Conservation (phyloP, 2,113 vertebrate species). For the Oryzias javanicus region DNA sequence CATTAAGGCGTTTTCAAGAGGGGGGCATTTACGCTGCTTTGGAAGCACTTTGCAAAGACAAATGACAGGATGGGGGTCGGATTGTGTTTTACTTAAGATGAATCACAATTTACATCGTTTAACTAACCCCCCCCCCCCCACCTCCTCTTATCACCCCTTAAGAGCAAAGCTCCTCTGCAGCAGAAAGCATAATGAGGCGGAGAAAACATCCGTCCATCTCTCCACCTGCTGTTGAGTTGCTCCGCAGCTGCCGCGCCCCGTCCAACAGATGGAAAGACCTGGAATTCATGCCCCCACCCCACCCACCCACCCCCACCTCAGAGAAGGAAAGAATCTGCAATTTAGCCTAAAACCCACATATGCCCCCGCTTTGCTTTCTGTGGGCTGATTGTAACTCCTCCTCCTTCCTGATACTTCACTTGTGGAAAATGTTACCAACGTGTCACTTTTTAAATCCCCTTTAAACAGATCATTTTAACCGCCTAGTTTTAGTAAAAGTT, state of each 20-base stretch:
- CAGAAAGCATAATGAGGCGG: constrained; percentile 38
- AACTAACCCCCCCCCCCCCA: neutral
- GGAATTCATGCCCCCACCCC: constrained; percentile 22
- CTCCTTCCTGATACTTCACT: too few relatives aligned
- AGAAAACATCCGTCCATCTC: constrained; percentile 32
- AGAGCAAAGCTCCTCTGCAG: constrained; percentile 20
- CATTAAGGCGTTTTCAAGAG: constrained; percentile 6
- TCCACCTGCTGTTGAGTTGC: constrained; percentile 60
- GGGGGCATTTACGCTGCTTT: neutral
- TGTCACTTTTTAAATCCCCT: too few relatives aligned
- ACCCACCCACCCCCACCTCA: constrained; percentile 1
- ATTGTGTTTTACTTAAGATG: constrained; percentile 3
- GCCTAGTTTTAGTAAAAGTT: too few relatives aligned
- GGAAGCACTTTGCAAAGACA: constrained; percentile 9
- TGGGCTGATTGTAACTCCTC: constrained; percentile 6
- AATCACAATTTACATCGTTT: constrained; percentile 13
- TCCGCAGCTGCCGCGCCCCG: constrained; percentile 55
- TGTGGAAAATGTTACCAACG: too few relatives aligned
- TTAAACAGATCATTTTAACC: too few relatives aligned
- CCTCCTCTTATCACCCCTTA: too few relatives aligned
- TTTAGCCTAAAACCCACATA: constrained; percentile 63
- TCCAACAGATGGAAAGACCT: constrained; percentile 57
- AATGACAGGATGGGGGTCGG: neutral
- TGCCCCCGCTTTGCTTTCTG: constrained; percentile 6
- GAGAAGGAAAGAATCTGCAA: neutral